Evolutionary conservation across 2,113 vertebrate species (phyloP), one percentile per base, ranked within the genome.

Genomic region (Numida meleagris): DNA sequence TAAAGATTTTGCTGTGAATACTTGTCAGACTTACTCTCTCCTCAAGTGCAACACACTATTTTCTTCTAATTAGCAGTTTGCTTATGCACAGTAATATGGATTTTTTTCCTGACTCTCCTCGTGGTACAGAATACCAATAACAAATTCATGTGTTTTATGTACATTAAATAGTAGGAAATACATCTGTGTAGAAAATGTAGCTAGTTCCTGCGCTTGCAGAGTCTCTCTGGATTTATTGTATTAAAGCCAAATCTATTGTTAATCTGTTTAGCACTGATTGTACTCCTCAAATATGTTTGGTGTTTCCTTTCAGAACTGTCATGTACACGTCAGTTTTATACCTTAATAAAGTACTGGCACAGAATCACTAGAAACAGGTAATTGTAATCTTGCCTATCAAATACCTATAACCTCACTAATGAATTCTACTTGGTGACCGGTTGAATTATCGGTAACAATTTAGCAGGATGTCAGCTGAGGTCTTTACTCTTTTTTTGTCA

Each of bases 111-210:
- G 33, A 92, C 29, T 73, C 4, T 94, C 34, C 38, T 82, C 36
- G 17, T 57, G 42, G 76, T 95, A 74, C 42, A 50, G 38, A 89
- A 91, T 81, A 82, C 33, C 33, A 88, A 77, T 43, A 93, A 71
- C 7, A 95, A 95, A 95, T 93, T 94, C 31, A 73, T 68, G 68
- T 94, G 87, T 48, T 96, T 94, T 96, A 80, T 74, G 51, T 92
- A 83, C 57, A 72, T 74, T 91, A 94, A 95, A 80, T 86, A 82
- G 50, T 89, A 94, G 89, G 82, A 93, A 93, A 94, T 85, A 88
- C 72, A 88, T 95, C 79, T 91, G 82, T 70, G 59, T 87, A 93
- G 67, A 95, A 95, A 95, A 91, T 57, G 19, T 82, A 81, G 57
- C 78, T 88, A 77, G 85, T 94, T 97, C 75, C 82, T 81, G 79